Evolutionary conservation across 2,888 invertebrate genomes (phyloP), one percentile per base, ranked within the genome.

Genomic region (Abscondita cerata): DNA sequence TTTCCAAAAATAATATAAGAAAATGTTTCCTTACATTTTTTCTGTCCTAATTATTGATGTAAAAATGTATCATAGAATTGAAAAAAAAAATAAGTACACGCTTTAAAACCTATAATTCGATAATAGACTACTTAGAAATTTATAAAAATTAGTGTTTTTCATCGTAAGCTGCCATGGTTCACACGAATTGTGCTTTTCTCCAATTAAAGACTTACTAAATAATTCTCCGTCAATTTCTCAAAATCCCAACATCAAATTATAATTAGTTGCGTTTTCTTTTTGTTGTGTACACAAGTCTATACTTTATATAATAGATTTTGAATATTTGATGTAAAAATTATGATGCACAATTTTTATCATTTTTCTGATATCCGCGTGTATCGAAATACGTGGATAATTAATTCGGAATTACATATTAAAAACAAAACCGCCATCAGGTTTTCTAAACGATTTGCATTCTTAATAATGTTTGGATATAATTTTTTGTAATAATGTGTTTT

Each of bases 361-460:
- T n/a, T n/a, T n/a, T n/a, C n/a, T n/a, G n/a, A n/a, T n/a, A n/a
- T n/a, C n/a, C n/a, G n/a, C n/a, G n/a, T n/a, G n/a, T n/a, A n/a
- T n/a, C n/a, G n/a, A n/a, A n/a, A n/a, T n/a, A n/a, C n/a, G n/a
- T n/a, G n/a, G n/a, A n/a, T n/a, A n/a, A n/a, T n/a, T n/a, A n/a
- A n/a, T 25, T 25, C 6, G 6, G 6, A 25, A 25, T 25, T 4
- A 25, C 6, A 25, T 25, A 25, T 25, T 25, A 25, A 25, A n/a
- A 25, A 25, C 25, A 25, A 11, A 44, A 44, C 18, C 44, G 18
- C 1, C 5, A 19, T 18, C n/a, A n/a, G 44, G 16, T 59, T 65
- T 59, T 62, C 62, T 58, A 62, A 59, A 65, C 38, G 41, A 31
- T n/a, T 13, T 65, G 59, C 62, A 65, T 65, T 65, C 59, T 65